A percentile compares a stretch with the other conserved stretches of the same genome.
Conservation (phyloP, 2,888 invertebrate genomes). For the Drosophila barbarae region DNA sequence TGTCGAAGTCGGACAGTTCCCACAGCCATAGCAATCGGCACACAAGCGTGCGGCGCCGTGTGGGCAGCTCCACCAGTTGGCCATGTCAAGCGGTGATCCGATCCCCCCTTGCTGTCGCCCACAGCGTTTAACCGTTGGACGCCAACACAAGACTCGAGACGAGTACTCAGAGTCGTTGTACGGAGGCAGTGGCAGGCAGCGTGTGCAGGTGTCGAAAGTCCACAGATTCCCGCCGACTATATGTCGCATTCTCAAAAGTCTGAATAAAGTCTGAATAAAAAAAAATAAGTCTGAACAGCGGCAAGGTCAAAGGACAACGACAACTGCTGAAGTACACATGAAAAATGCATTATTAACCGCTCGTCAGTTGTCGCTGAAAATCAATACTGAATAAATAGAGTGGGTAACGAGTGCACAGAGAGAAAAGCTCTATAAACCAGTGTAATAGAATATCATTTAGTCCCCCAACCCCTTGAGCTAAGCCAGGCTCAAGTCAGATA, state of each 20-base stretch:
- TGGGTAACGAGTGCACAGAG: conserved; percentile 4
- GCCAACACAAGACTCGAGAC: conserved; percentile 12
- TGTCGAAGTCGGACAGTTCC: conserved; percentile 4
- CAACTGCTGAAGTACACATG: conserved; percentile 32
- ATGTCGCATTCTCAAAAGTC: not conserved
- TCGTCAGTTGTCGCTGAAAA: conserved; percentile 22
- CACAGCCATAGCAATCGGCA: conserved; percentile 13
- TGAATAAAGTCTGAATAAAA: not conserved
- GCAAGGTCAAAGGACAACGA: conserved; percentile 15
- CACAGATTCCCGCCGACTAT: conserved; percentile 3
- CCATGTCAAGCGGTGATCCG: conserved; percentile 13
- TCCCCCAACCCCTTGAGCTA: not conserved
- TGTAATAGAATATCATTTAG: not conserved
- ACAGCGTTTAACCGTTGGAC: conserved; percentile 10
- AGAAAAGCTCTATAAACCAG: not conserved
- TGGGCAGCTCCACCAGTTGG: conserved; percentile 18
- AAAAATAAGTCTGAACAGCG: not conserved
- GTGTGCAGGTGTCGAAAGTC: conserved; percentile 9
- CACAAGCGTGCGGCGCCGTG: conserved; percentile 19
- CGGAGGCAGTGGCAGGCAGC: not conserved
- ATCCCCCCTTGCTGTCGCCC: conserved; percentile 1
- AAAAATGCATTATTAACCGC: conserved; percentile 38
- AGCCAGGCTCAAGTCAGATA: not conserved
- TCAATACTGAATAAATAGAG: conserved; percentile 28
- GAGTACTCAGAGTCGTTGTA: not conserved